A percentile compares a stretch with the other conserved stretches of the same genome.
These are phyloP conservation scores for Halcyon smyrnensis DNA, from an alignment of 2,797 vertebrate genomes.

Conservation along the genomic window DNA sequence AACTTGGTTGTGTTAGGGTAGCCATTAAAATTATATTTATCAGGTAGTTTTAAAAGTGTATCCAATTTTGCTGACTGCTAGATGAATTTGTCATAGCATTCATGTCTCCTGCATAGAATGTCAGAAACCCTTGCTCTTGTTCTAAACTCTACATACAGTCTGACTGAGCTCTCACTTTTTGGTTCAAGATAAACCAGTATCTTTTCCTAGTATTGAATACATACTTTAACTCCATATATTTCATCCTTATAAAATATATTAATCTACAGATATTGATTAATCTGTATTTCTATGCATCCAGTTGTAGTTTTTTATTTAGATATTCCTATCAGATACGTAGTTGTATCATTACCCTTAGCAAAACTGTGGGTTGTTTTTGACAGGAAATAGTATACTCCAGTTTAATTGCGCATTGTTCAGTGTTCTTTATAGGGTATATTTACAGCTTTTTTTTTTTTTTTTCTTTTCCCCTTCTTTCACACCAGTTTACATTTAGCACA, in stretches of 20 bases:
- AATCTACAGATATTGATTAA: neutral
- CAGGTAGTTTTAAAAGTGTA: neutral
- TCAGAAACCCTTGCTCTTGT: neutral
- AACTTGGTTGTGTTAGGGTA: constrained; percentile 42
- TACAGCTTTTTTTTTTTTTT: neutral
- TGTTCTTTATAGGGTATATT: neutral
- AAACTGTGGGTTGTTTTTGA: neutral
- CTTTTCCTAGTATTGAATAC: neutral
- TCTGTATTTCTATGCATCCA: neutral
- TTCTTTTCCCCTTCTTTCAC: neutral
- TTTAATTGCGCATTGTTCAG: neutral
- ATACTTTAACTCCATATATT: neutral
- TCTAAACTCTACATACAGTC: neutral
- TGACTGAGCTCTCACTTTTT: neutral
- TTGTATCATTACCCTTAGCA: neutral
- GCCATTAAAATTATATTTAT: neutral
- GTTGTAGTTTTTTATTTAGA: neutral
- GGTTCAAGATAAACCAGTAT: neutral
- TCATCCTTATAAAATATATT: neutral
- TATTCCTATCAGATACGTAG: neutral
- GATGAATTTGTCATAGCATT: neutral
- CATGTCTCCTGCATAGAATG: neutral
- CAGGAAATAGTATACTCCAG: neutral
- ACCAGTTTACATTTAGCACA: neutral
- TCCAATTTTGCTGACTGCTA: neutral